Evolutionary conservation across 2,797 vertebrate species (phyloP), one percentile per base, ranked within the genome.

Genomic region (Phoeniculus purpureus): DNA sequence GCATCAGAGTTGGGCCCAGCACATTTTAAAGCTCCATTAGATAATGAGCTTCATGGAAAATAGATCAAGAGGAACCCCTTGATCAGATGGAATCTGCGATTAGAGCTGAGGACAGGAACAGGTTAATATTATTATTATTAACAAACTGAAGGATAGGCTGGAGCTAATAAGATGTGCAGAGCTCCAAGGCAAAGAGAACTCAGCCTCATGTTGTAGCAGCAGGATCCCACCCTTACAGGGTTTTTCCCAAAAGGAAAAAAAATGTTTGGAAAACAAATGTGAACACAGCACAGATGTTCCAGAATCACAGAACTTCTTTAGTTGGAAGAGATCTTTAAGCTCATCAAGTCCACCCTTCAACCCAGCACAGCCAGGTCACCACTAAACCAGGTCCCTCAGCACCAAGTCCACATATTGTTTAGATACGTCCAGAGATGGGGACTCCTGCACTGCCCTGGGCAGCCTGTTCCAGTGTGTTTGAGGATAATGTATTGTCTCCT

Each of bases 1-100:
- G 86, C 88, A 72, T 67, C 32, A 61, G 67, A 56, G 85, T 84
- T 80, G 77, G 82, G 88, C 52, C 71, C 81, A 76, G 92, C 93
- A 89, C 90, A 75, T 13, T 76, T 89, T 85, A 64, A 81, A 74
- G 92, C 90, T 94, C 75, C 37, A 61, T 50, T 22, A 79, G 83
- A 81, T 88, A 94, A 94, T 71, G 85, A 94, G 91, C 80, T 87
- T 15, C 85, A 79, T 56, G 92, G 90, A 84, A 85, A 80, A 87
- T 48, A 90, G 88, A 95, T 93, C 81, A 94, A 93, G 93, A 90
- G 90, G 81, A 95, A 93, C 26, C 61, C 68, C 72, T 16, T 11
- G 54, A 85, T 92, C 88, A 87, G 93, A 94, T 89, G 88, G 86
- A 93, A 87, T 80, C 90, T 80, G 86, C 2, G 47, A 91, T 94